A percentile compares a stretch with the other conserved stretches of the same genome.
Evolutionary conservation across 2,797 vertebrate species (phyloP).

Genomic region (Poliocrania exsul): DNA sequence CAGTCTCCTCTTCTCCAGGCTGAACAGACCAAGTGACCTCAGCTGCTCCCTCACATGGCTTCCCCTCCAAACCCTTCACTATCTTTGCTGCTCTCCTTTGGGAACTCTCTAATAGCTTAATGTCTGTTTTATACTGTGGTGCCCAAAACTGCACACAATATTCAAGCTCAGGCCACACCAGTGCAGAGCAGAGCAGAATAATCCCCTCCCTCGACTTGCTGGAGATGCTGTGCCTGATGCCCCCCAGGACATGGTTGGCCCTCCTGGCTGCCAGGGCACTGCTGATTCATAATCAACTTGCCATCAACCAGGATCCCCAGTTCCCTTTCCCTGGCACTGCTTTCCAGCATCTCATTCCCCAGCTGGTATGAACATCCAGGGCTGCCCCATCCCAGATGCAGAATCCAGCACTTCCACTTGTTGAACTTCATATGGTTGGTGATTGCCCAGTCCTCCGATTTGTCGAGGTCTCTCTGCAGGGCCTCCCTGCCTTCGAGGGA

Average conservation of each 20-base stretch:
- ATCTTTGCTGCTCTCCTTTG: neutral
- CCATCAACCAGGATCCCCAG: fast-evolving
- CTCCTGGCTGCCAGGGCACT: neutral
- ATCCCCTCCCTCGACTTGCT: fast-evolving
- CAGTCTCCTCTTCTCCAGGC: neutral
- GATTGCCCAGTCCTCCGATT: neutral
- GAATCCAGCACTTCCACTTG: neutral
- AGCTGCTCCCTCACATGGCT: fast-evolving
- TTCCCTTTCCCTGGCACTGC: neutral
- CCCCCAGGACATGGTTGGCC: fast-evolving
- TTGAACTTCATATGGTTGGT: neutral
- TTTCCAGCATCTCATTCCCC: neutral
- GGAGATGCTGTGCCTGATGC: neutral
- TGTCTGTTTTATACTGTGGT: neutral
- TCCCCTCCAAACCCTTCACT: too few relatives aligned
- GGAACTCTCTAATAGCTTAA: neutral
- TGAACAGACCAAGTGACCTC: neutral
- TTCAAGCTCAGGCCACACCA: fast-evolving
- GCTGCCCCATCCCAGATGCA: neutral
- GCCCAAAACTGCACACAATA: fast-evolving
- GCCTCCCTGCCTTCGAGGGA: neutral
- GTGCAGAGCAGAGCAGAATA: neutral
- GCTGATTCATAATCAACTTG: neutral
- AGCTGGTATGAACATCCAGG: neutral
- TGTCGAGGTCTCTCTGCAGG: neutral